phyloP scores from a whole-genome alignment of 1,140 invertebrate genomes.

The Chymomyza costata region DNA sequence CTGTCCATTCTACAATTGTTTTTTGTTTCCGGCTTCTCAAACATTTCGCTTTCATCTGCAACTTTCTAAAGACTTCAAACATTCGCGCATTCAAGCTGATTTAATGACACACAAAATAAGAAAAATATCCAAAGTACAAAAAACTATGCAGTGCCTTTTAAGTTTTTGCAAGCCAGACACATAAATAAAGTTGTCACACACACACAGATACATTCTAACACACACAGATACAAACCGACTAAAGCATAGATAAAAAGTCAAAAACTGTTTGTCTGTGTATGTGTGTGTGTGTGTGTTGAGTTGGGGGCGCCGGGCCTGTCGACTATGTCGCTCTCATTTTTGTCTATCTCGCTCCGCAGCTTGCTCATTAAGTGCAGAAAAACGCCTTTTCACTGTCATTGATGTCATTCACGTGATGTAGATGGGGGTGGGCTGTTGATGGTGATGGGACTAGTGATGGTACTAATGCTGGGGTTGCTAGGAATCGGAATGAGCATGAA shows the following conservation, averaged over 20 bases:
- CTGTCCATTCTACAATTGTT: no score
- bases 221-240: no score
- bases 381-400: slow-evolving; percentile 68
- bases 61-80: slow-evolving; percentile 24
- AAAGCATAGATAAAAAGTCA: slow-evolving; percentile 51
- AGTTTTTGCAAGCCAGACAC: slow-evolving; percentile 62
- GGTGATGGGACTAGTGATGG: no score
- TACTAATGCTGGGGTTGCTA: no score
- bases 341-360: slow-evolving; percentile 9
- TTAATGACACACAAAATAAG: slow-evolving; percentile 38
- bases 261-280: slow-evolving; percentile 25
- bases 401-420: slow-evolving; percentile 63
- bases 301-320: slow-evolving; percentile 6
- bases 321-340: not conserved
- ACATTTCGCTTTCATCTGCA: slow-evolving; percentile 13
- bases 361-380: slow-evolving; percentile 65
- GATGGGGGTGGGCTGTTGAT: slow-evolving; percentile 17
- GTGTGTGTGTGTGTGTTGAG: slow-evolving; percentile 8
- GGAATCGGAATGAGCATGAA: no score
- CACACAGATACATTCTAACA: no score
- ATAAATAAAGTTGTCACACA: slow-evolving; percentile 70
- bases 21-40: no score
- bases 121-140: slow-evolving; percentile 12
- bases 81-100: slow-evolving; percentile 38
- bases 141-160: slow-evolving; percentile 51